Base-by-base conservation (phyloP, 2,797 vertebrate species). In the Acanthurus tractus region DNA sequence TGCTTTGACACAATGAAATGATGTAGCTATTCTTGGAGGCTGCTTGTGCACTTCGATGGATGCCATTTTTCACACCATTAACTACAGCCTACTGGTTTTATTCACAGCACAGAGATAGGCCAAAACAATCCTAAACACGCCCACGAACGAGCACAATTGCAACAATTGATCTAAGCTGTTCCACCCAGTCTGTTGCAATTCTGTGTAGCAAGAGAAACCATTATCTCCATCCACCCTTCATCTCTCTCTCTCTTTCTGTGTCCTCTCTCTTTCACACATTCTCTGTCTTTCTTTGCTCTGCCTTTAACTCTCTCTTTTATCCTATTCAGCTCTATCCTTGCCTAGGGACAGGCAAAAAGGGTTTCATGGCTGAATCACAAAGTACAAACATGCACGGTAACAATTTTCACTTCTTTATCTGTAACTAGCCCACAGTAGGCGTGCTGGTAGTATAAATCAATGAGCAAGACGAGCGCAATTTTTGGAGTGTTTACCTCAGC, bases 21-120 rank as follows among this genome's bases (percentile, higher is more conserved):
- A 92, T 93, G 90, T 89, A 86, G 91, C 92, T 93, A 93, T 93
- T 94, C 92, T 88, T 79, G 66, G 88, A 87, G 84, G 84, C 88
- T 85, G 80, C 87, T 87, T 89, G 82, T 91, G 88, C 82, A 88
- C 84, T 83, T 86, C 83, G 83, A 88, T 85, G 79, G 88, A 81
- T 87, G 89, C 84, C 88, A 93, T 93, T 93, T 95, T 89, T 94
- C 93, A 94, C 92, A 92, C 89, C 90, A 93, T 96, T 94, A 94
- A 92, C 86, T 91, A 82, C 92, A 90, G 88, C 93, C 89, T 90
- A 93, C 91, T 92, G 89, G 88, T 92, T 95, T 95, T 93, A 95
- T 94, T 94, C 94, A 93, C 91, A 90, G 88, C 78, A 54, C 84
- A 92, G 80, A 91, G 88, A 94, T 86, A 80, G 78, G 82, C 89